Conservation (phyloP, 2,888 invertebrate species). For the Ferdinandea cuprea region DNA sequence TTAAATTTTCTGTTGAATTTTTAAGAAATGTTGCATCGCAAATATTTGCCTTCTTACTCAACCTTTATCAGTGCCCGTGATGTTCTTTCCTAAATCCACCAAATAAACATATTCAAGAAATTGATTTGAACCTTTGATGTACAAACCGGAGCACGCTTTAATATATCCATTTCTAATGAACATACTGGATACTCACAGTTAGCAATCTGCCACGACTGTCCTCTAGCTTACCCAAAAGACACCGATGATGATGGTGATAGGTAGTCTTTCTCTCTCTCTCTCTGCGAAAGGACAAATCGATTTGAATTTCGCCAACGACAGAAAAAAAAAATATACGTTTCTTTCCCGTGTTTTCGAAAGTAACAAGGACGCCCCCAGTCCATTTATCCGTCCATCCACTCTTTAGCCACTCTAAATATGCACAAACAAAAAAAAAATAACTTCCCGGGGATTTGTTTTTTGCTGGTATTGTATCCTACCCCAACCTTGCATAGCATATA, state of each 20-base stretch:
- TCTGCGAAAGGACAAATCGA: constrained; percentile 55
- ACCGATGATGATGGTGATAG: constrained; percentile 45
- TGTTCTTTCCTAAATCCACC: no score
- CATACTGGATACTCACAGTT: no score
- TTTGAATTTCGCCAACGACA: constrained; percentile 33
- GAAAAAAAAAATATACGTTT: constrained; percentile 14
- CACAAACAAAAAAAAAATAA: neutral
- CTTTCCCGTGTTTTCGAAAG: constrained; percentile 16
- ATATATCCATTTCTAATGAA: no score
- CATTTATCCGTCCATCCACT: neutral
- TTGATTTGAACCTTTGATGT: no score
- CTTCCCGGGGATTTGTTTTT: neutral
- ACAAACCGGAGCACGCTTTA: no score
- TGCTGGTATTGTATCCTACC: neutral
- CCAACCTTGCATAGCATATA: constrained; percentile 2
- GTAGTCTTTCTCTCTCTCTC: constrained; percentile 38
- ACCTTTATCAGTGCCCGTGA: no score
- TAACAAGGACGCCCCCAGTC: constrained; percentile 26
- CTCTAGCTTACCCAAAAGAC: constrained; percentile 30
- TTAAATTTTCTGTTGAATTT: no score
- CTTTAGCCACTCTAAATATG: neutral
- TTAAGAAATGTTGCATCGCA: no score
- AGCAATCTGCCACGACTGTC: constrained; percentile 48
- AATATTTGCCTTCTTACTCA: no score
- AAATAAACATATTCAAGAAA: no score